Conservation (phyloP, 2,888 invertebrate species). For the Helobdella robusta region DNA sequence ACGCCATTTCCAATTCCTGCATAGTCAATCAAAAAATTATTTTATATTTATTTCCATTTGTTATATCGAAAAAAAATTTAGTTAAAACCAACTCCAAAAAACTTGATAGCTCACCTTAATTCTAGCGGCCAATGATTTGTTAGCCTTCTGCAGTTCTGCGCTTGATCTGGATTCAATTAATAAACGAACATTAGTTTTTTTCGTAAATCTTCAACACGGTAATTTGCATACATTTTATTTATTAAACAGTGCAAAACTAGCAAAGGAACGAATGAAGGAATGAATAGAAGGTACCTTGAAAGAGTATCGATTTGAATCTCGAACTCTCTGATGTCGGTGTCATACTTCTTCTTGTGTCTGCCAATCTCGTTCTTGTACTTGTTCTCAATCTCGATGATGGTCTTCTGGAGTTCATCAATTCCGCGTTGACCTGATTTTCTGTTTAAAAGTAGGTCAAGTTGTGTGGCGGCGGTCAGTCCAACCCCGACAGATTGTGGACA, state of each 20-base stretch:
- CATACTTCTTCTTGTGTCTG: conserved; percentile 50
- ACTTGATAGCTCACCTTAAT: conserved; percentile 55
- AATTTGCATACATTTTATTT: too few species aligned
- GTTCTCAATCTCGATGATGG: conserved; percentile 49
- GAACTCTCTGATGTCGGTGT: conserved; percentile 47
- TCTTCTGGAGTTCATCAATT: conserved; percentile 49
- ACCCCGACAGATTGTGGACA: too few species aligned
- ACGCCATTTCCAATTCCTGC: conserved; percentile 46
- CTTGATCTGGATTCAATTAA: conserved; percentile 37
- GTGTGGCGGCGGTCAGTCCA: too few species aligned
- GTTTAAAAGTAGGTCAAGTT: conserved; percentile 20
- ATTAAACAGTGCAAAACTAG: too few species aligned
- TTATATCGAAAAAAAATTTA: background rate
- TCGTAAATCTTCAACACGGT: too few species aligned
- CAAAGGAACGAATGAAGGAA: too few species aligned
- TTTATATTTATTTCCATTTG: background rate
- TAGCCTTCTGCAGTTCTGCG: conserved; percentile 75
- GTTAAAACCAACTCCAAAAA: background rate
- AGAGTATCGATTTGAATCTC: conserved; percentile 40
- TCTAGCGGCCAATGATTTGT: conserved; percentile 91
- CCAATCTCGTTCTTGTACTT: conserved; percentile 49
- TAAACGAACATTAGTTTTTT: too few species aligned
- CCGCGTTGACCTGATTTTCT: conserved; percentile 49
- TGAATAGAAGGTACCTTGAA: too few species aligned
- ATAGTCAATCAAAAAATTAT: conserved; percentile 2